A percentile compares a stretch with the other conserved stretches of the same genome.
These are phyloP conservation scores for Liolophura sinensis DNA, from an alignment of 1,140 invertebrate species.

Conservation along the genomic window DNA sequence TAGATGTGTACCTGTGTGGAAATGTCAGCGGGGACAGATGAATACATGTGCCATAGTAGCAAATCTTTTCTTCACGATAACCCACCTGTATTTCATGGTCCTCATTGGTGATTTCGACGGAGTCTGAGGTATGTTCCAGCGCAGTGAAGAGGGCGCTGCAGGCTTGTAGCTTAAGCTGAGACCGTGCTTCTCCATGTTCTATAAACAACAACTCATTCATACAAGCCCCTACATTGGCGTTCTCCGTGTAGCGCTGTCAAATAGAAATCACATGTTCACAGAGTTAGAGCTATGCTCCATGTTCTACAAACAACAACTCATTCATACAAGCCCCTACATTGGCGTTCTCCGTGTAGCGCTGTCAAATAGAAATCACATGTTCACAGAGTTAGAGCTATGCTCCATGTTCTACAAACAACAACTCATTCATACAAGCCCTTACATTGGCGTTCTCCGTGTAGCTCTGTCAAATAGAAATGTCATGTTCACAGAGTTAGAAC, in stretches of 20 bases:
- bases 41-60: background rate
- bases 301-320: background rate
- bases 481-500: no score
- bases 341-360: slow-evolving; percentile 75
- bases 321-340: slow-evolving; percentile 56
- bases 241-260: slow-evolving; percentile 74
- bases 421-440: background rate
- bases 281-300: background rate
- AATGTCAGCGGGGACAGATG: background rate
- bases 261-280: slow-evolving; percentile 20
- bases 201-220: slow-evolving; percentile 75
- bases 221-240: slow-evolving; percentile 69
- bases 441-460: no score
- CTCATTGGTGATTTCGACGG: slow-evolving; percentile 85
- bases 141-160: slow-evolving; percentile 80
- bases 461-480: no score
- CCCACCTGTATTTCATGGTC: slow-evolving; percentile 80
- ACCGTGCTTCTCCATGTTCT: slow-evolving; percentile 69
- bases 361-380: slow-evolving; percentile 36
- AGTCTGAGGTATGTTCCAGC: slow-evolving; percentile 80
- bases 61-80: background rate
- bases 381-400: no score
- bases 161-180: slow-evolving; percentile 63
- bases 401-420: no score
- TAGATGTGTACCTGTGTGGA: no score